Evolutionary conservation across 2,113 vertebrate species (phyloP).

Genomic region (Platanista minor): DNA sequence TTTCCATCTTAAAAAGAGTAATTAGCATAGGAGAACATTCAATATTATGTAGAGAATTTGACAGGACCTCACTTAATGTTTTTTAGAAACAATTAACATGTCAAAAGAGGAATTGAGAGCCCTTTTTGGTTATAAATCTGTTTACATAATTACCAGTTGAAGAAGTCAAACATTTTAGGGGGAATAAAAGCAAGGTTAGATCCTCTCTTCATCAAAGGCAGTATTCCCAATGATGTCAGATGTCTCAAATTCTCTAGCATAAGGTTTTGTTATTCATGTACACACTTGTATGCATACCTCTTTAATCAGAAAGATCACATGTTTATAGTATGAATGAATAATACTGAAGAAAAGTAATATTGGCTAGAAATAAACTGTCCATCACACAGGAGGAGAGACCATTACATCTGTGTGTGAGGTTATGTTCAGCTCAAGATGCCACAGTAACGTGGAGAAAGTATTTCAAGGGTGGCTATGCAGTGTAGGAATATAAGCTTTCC

Average conservation of each 20-base stretch:
- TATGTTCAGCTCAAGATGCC: not conserved
- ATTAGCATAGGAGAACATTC: slow-evolving; percentile 71
- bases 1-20: slow-evolving; percentile 64
- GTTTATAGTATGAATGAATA: not conserved
- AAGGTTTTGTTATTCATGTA: not conserved
- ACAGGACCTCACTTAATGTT: slow-evolving; percentile 76
- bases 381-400: not conserved
- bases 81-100: slow-evolving; percentile 81
- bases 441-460: not conserved
- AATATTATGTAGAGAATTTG: slow-evolving; percentile 78
- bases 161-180: slow-evolving; percentile 79
- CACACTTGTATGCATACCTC: not conserved
- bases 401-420: not conserved
- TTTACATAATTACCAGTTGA: slow-evolving; percentile 79
- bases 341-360: slow-evolving; percentile 5
- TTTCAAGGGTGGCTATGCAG: not conserved
- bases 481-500: not conserved
- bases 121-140: slow-evolving; percentile 80
- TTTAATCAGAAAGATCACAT: not conserved
- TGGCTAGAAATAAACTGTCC: not conserved
- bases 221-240: slow-evolving; percentile 75
- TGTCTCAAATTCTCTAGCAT: slow-evolving; percentile 35
- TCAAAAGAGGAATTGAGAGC: slow-evolving; percentile 77
- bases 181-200: slow-evolving; percentile 73
- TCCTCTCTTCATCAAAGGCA: slow-evolving; percentile 75